Evolutionary conservation across 2,888 invertebrate genomes (phyloP).

Genomic region (Cheilosia variabilis): DNA sequence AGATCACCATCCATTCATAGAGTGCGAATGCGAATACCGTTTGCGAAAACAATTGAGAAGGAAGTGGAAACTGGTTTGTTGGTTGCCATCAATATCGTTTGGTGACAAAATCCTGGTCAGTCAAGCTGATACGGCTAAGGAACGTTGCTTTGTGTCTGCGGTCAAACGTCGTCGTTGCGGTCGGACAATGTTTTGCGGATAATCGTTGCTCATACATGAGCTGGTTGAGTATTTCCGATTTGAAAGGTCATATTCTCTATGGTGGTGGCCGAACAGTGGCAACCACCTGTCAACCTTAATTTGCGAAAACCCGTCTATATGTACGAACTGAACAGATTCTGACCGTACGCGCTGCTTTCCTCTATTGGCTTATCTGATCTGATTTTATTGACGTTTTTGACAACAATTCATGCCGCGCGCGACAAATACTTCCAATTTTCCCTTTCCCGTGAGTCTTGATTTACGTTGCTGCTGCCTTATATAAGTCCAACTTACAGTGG

Average conservation of each 20-base stretch:
- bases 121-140: conserved; percentile 41
- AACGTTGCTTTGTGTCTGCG: conserved; percentile 51
- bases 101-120: conserved; percentile 68
- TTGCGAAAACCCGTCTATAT: conserved; percentile 43
- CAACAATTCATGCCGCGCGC: conserved; percentile 54
- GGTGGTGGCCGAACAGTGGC: conserved; percentile 31
- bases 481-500: conserved; percentile 1
- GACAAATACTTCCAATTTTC: conserved; percentile 29
- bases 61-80: conserved; percentile 62
- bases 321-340: conserved; percentile 10
- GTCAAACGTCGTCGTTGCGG: conserved; percentile 32
- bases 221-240: conserved; percentile 67
- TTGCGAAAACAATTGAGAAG: conserved; percentile 47
- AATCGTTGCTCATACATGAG: conserved; percentile 41
- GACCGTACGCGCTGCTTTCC: conserved; percentile 28
- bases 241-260: conserved; percentile 66
- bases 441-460: background rate
- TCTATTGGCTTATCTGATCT: conserved; percentile 54
- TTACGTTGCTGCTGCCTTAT: conserved; percentile 5
- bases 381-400: conserved; percentile 65
- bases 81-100: background rate
- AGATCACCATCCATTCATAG: conserved; percentile 66
- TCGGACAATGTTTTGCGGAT: conserved; percentile 37
- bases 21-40: conserved; percentile 33
- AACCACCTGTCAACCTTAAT: conserved; percentile 61